Conservation (phyloP, 2,113 vertebrate species). For the Pyxicephalus adspersus region DNA sequence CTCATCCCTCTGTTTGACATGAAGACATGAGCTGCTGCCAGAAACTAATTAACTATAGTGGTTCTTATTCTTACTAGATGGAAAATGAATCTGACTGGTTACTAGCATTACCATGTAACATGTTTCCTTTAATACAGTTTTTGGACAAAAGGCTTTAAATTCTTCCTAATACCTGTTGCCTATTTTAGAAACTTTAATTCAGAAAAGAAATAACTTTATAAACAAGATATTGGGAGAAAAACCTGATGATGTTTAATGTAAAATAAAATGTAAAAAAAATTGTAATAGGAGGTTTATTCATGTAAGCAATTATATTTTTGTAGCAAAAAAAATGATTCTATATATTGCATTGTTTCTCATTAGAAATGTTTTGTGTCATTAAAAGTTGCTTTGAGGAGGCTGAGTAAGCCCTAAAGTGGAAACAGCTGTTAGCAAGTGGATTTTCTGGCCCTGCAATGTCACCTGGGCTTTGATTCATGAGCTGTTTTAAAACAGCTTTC, state of each 20-base stretch:
- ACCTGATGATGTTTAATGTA: background rate
- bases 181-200: too few species aligned
- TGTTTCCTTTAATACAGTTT: too few species aligned
- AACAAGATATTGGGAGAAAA: too few species aligned
- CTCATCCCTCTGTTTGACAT: too few species aligned
- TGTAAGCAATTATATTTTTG: background rate
- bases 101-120: too few species aligned
- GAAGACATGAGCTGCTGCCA: too few species aligned
- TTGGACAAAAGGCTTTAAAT: too few species aligned
- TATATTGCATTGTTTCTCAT: background rate
- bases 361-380: background rate
- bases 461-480: constrained; percentile 28
- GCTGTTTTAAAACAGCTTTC: constrained; percentile 33
- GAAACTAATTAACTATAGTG: too few species aligned
- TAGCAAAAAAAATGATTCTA: background rate
- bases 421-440: constrained; percentile 25
- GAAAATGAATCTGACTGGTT: too few species aligned
- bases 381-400: constrained; percentile 1
- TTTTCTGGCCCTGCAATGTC: constrained; percentile 22
- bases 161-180: too few species aligned
- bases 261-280: background rate
- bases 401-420: constrained; percentile 4
- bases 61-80: too few species aligned
- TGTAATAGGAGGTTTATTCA: background rate
- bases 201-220: too few species aligned